Evolutionary conservation across 1,140 invertebrate genomes (phyloP), one percentile per base, ranked within the genome.

Genomic region (Trichogramma pretiosum): DNA sequence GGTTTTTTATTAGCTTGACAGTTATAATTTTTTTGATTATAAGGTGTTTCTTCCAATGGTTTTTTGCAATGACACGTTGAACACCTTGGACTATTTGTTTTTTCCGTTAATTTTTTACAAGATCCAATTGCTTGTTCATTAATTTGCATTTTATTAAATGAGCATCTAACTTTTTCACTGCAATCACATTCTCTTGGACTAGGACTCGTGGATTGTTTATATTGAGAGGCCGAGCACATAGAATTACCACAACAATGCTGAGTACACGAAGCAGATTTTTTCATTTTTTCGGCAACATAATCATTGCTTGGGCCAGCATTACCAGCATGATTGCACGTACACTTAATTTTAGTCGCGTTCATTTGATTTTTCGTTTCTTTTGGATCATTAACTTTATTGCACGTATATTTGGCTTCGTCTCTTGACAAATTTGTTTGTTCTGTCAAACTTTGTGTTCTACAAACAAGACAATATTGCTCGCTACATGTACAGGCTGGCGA

Each of bases 281-380:
- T 24, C 5, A 10, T 26, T 16, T 23, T 41, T 18, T n/a, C 13
- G n/a, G 2, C 36, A 22, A 10, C 14, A 41, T 51, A 33, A 11
- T 32, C 35, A 28, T 36, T 34, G n/a, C 33, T 44, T 9, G n/a
- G n/a, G n/a, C n/a, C n/a, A n/a, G n/a, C n/a, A n/a, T n/a, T n/a
- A n/a, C n/a, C n/a, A n/a, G n/a, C n/a, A n/a, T n/a, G n/a, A n/a
- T 55, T 35, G 35, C 56, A 62, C 0, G 14, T 40, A 17, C 55
- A 54, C 16, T 56, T 64, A 10, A 58, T 55, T 37, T 67, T 69
- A 0, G 54, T 63, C 4, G 61, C 59, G 38, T 69, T 72, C 37
- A 68, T 38, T 18, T 66, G 61, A 55, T 72, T 70, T 19, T 69
- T 70, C 2, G 60, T 46, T 22, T 70, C 67, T 49, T 72, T 72